Evolutionary conservation across 2,113 vertebrate species (phyloP), one percentile per base, ranked within the genome.

Genomic region (Eudyptes chrysolophus): DNA sequence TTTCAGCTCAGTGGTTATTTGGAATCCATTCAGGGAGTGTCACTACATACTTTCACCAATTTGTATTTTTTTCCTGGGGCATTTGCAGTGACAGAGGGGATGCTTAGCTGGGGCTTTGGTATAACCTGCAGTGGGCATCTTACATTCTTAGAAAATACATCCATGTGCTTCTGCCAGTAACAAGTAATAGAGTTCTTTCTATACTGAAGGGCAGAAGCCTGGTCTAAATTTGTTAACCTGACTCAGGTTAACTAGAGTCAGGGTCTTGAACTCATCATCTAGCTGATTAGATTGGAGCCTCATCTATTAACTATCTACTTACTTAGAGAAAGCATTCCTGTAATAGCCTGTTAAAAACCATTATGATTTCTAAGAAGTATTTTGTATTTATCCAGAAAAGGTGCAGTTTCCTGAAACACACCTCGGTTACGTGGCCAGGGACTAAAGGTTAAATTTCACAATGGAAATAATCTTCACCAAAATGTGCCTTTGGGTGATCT

Each of bases 31-130:
- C 18, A 29, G 19, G 20, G 29, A 48, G 1, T 27, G 29, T 52
- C 11, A 49, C 30, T 49, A 24, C 3, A 13, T 13, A 12, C 1
- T 49, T 61, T 17, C 12, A 74, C 7, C 0, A 2, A n/a, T 57
- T n/a, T 38, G 4, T 48, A 5, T 8, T 66, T 79, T 52, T 85
- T 70, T 25, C 17, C 22, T 52, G 34, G 3, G 18, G 0, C 5
- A 25, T 69, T 54, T 42, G 8, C 34, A 36, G 4, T 36, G 34
- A 62, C 10, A 71, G 38, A 29, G 8, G 6, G 4, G 11, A 5
- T 48, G 24, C 9, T 72, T 22, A 52, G 15, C 12, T 38, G 15
- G 32, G 16, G 6, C 19, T 72, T 77, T 54, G 15, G 25, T 52
- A 12, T 54, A 68, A 84, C 8, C 36, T 42, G 15, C 36, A 87